Evolutionary conservation across 2,888 invertebrate species (phyloP).

Genomic region (Caenorhabditis sulstoni): DNA sequence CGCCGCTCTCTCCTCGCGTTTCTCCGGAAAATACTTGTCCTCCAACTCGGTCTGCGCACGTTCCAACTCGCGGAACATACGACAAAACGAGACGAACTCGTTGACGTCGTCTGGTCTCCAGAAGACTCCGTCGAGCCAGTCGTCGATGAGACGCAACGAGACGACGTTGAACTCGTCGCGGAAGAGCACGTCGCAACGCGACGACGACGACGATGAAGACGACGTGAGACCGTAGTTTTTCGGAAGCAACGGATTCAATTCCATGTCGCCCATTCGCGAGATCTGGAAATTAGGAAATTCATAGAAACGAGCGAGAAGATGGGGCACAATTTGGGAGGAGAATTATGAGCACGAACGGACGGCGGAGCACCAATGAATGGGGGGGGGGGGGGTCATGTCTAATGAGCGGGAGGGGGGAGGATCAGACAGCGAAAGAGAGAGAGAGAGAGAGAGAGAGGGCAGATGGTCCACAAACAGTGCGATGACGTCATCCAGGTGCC

Average conservation of each 20-base stretch:
- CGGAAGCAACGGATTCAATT: slow-evolving; percentile 5
- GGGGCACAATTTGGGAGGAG: too few relatives aligned
- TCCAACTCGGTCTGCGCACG: slow-evolving; percentile 20
- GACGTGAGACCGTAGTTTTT: not conserved
- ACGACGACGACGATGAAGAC: too few relatives aligned
- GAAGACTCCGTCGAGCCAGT: slow-evolving; percentile 27
- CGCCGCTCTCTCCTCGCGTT: not conserved
- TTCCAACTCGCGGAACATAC: slow-evolving; percentile 19
- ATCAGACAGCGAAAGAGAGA: not conserved
- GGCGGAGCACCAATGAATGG: too few relatives aligned
- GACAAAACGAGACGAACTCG: slow-evolving; percentile 13
- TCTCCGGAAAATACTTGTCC: slow-evolving; percentile 17
- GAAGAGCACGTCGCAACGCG: slow-evolving; percentile 1
- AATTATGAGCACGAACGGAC: too few relatives aligned
- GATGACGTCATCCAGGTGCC: not conserved
- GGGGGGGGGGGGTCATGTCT: too few relatives aligned
- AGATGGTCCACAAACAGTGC: not conserved
- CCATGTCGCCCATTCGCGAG: slow-evolving; percentile 2
- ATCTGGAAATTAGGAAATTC: not conserved
- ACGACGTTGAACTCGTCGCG: slow-evolving; percentile 9
- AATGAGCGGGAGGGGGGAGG: too few relatives aligned
- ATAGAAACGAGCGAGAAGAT: too few relatives aligned
- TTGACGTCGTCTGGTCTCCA: not conserved
- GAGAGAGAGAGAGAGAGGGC: not conserved
- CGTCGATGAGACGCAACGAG: slow-evolving; percentile 12